Evolutionary conservation across 2,797 vertebrate genomes (phyloP), one percentile per base, ranked within the genome.

Genomic region (Xerus rutilus): DNA sequence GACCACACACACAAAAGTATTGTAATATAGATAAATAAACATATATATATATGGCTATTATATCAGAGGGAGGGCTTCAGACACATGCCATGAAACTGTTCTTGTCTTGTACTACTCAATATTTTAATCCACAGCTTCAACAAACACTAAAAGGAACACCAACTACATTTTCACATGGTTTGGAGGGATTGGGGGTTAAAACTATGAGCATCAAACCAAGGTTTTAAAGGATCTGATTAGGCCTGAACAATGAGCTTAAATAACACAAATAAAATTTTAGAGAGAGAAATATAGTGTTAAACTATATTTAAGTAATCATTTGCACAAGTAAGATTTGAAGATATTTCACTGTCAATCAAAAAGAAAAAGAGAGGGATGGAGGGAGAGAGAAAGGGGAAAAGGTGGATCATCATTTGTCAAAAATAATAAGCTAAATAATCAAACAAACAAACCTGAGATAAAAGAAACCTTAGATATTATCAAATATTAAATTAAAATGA

Each of bases 351-450:
- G 64, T 57, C 52, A 83, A 83, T 45, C 64, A 47, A 21, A 32
- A 79, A 54, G 23, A 7, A 49, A 45, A 65, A 15, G 11, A 32
- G 13, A 14, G 35, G 65, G 32, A 57, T 18, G 30, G 7, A 67
- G 11, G 17, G 28, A 74, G 70, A 74, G 70, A 5, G 20, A 72
- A 23, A 47, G 57, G 49, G 47, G n/a, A 20, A 35, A 82, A 32
- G 47, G 32, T 62, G 74, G 32, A 12, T 23, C 65, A 93, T 52
- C 18, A 73, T 83, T 93, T 96, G 57, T 47, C 69, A 93, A 89
- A 87, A 95, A 49, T 52, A 90, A 79, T n/a, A 73, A 93, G 54
- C 9, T 88, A 72, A 87, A 57, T 89, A 91, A 49, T n/a, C 49
- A 86, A 90, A 70, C 54, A 12, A 89, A 76, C 35, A 93, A 94